phyloP scores from a whole-genome alignment of 2,888 invertebrate species.

The Oasisia sp. region DNA sequence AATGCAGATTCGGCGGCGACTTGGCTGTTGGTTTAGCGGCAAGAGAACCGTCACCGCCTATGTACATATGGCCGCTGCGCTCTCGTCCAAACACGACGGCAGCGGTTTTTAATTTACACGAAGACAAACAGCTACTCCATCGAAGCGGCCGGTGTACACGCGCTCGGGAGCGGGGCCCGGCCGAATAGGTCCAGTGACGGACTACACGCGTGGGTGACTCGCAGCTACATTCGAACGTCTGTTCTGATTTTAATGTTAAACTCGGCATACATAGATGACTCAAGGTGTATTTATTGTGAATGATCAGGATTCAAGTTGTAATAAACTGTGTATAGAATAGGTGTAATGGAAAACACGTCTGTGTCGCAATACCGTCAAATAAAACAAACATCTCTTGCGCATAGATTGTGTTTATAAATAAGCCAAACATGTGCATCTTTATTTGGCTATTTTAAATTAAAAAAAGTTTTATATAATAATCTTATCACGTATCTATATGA shows the following conservation, averaged over 20 bases:
- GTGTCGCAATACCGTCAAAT: background rate
- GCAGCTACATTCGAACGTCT: background rate
- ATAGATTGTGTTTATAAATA: background rate
- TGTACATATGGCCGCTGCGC: background rate
- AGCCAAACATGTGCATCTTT: background rate
- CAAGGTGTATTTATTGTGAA: background rate
- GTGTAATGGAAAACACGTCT: background rate
- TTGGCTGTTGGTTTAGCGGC: slow-evolving; percentile 1
- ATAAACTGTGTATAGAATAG: background rate
- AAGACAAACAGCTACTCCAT: background rate
- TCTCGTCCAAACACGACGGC: background rate
- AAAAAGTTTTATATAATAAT: background rate
- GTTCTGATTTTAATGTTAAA: background rate
- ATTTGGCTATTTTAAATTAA: background rate
- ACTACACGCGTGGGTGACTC: background rate
- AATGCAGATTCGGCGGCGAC: background rate
- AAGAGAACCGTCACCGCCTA: background rate
- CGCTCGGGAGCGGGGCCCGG: background rate
- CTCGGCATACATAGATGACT: background rate
- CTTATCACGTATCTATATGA: no score
- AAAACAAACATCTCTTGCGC: background rate
- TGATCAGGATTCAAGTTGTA: background rate
- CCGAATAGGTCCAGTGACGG: background rate
- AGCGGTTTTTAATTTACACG: background rate
- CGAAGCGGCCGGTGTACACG: background rate